A percentile compares a stretch with the other conserved stretches of the same genome.
phyloP scores from a whole-genome alignment of 2,888 invertebrate species.

The Embidobia sp. region DNA sequence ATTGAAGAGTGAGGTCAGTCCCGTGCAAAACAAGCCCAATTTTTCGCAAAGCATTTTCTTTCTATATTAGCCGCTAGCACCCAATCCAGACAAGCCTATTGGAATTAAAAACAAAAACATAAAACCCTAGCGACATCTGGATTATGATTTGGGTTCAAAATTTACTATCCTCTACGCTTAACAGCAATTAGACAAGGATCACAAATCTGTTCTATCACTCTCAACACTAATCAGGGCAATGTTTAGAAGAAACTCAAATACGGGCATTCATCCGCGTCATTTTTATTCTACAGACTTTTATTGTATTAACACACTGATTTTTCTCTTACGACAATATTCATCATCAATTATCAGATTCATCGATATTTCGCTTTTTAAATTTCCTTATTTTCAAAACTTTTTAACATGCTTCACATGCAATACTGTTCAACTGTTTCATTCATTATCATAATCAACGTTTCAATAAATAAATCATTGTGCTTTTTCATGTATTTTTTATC shows the following conservation, averaged over 20 bases:
- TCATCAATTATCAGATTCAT: constrained; percentile 56
- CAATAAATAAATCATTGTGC: constrained; percentile 47
- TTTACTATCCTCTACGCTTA: constrained; percentile 60
- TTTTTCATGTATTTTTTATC: constrained; percentile 46
- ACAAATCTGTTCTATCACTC: constrained; percentile 59
- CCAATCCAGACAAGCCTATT: constrained; percentile 53
- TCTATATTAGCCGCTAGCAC: constrained; percentile 62
- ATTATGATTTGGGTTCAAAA: constrained; percentile 49
- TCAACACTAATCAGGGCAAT: constrained; percentile 64
- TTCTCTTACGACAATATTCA: constrained; percentile 45
- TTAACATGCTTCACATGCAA: constrained; percentile 61
- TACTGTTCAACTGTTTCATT: constrained; percentile 54
- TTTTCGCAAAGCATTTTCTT: constrained; percentile 61
- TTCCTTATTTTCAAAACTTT: constrained; percentile 58
- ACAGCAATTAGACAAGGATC: constrained; percentile 59
- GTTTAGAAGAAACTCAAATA: constrained; percentile 39
- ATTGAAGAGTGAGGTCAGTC: constrained; percentile 72
- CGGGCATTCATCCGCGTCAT: constrained; percentile 53
- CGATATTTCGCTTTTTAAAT: constrained; percentile 61
- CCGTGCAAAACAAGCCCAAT: constrained; percentile 51
- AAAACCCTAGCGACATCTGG: constrained; percentile 41
- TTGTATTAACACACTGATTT: constrained; percentile 63
- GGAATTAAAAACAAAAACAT: constrained; percentile 52
- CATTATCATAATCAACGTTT: constrained; percentile 58
- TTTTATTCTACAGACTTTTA: constrained; percentile 57